A percentile compares a stretch with the other conserved stretches of the same genome.
Conservation (phyloP, 2,888 invertebrate species). For the Troides aeacus region DNA sequence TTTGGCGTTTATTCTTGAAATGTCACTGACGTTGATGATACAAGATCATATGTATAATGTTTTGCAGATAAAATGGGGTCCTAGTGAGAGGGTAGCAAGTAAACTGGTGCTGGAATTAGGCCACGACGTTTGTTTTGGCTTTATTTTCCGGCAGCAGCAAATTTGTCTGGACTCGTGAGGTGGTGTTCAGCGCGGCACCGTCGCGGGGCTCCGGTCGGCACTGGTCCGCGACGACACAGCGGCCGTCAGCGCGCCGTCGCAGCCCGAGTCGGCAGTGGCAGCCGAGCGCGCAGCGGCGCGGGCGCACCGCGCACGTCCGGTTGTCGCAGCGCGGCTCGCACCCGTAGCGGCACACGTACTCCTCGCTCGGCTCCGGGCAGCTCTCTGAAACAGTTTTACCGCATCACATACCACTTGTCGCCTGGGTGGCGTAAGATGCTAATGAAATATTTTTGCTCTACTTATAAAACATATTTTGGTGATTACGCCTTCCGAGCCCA, state of each 20-base stretch:
- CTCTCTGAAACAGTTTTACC: slow-evolving; percentile 40
- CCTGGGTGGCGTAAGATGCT: too few relatives aligned
- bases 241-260: slow-evolving; percentile 42
- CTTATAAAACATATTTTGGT: too few relatives aligned
- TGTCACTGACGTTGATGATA: too few relatives aligned
- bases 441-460: too few relatives aligned
- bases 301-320: slow-evolving; percentile 37
- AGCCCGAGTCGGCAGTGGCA: slow-evolving; percentile 56
- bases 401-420: background rate
- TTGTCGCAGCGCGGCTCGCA: slow-evolving; percentile 53
- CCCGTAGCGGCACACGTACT: slow-evolving; percentile 58
- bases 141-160: too few relatives aligned
- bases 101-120: too few relatives aligned
- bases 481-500: too few relatives aligned
- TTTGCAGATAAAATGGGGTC: too few relatives aligned
- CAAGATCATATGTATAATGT: too few relatives aligned
- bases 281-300: slow-evolving; percentile 51
- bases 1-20: too few relatives aligned
- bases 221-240: slow-evolving; percentile 38
- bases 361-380: slow-evolving; percentile 52
- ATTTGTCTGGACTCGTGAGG: background rate
- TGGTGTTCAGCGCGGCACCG: background rate
- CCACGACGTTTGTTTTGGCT: too few relatives aligned
- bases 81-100: too few relatives aligned
- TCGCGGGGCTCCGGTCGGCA: slow-evolving; percentile 15